Evolutionary conservation across 2,797 vertebrate species (phyloP), one percentile per base, ranked within the genome.

Genomic region (Caiman crocodilus): DNA sequence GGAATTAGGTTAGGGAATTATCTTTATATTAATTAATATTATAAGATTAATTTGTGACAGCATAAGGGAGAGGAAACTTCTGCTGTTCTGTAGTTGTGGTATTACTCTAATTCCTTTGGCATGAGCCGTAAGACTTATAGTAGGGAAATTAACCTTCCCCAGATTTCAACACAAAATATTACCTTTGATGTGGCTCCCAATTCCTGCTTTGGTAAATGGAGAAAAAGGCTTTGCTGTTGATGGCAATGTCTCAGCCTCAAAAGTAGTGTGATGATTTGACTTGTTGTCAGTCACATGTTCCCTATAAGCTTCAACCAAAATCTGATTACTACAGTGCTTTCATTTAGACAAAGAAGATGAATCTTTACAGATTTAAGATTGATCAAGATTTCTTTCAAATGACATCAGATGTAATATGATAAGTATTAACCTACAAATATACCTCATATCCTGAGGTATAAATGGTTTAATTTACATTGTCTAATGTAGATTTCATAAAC

Each of bases 381-480:
- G 1, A 2, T 58, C 58, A 74, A 5, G 4, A 64, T 13, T 3
- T 3, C 32, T 76, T 10, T 4, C 0, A 1, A 60, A 25, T 26
- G 64, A 17, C 67, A 65, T 3, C 11, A 21, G 7, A 30, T 30
- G 71, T 78, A 32, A 88, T 57, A 1, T 2, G 6, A 3, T 28
- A 4, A 16, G 14, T 78, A 59, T 84, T 84, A 71, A 86, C 61
- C 9, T 2, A 1, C 3, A n/a, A 42, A 10, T 14, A 3, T 1
- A 1, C 65, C 26, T 4, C 32, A 74, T 15, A 35, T 42, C 10
- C 50, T 21, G 0, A 83, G 90, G 5, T 4, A 4, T n/a, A 81
- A 32, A 26, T 82, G 3, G 2, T 89, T 2, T 30, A 80, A 78
- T 32, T 56, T 64, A 65, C 17, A 77, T 88, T n/a, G 64, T 56